phyloP scores from a whole-genome alignment of 2,888 invertebrate genomes.

The Sminthurinus aureus region DNA sequence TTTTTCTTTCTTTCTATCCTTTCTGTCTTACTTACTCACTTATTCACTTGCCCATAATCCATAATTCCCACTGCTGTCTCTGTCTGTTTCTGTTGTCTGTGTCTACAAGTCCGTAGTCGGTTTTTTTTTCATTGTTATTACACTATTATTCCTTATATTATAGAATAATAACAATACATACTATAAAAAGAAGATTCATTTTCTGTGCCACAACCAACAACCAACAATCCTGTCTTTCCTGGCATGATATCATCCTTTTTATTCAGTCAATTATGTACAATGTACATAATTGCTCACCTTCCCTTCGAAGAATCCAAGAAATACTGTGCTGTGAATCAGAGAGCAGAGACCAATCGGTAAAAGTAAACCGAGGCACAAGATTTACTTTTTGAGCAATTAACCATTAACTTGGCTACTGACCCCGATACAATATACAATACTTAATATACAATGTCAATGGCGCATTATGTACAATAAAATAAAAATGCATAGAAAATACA shows the following conservation, averaged over 20 bases:
- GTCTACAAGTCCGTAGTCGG: too few relatives aligned
- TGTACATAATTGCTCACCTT: background rate
- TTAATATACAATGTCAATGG: too few relatives aligned
- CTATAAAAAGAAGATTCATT: too few relatives aligned
- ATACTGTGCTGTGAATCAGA: background rate
- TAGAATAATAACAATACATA: too few relatives aligned
- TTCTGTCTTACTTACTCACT: background rate
- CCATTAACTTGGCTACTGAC: background rate
- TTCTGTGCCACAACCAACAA: too few relatives aligned
- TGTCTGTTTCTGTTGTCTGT: too few relatives aligned
- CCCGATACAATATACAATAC: background rate
- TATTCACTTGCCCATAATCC: background rate
- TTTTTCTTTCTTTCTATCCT: background rate
- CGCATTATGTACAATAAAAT: too few relatives aligned
- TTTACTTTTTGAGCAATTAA: slow-evolving; percentile 1
- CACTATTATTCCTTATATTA: background rate
- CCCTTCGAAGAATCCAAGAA: background rate
- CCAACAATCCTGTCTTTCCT: too few relatives aligned
- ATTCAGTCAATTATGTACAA: too few relatives aligned
- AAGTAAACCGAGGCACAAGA: slow-evolving; percentile 33
- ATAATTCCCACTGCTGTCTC: too few relatives aligned
- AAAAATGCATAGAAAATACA: too few relatives aligned
- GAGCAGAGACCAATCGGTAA: background rate
- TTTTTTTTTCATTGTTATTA: background rate
- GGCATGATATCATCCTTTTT: too few relatives aligned